phyloP scores from a whole-genome alignment of 2,888 invertebrate species.

The Argyresthia goedartella region DNA sequence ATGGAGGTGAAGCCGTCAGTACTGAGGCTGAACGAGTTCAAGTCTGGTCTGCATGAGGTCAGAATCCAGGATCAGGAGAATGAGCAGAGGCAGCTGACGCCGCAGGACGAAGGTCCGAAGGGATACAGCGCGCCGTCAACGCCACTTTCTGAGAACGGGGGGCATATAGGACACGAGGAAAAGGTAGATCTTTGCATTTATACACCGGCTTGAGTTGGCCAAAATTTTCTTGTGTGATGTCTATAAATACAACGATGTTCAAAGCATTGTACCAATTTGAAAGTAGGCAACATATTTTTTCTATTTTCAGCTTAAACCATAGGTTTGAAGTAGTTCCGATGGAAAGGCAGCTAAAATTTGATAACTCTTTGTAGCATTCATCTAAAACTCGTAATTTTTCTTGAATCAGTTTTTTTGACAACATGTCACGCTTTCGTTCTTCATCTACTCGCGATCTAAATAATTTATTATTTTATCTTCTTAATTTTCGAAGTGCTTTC shows the following conservation, averaged over 20 bases:
- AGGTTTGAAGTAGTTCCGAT: too few relatives aligned
- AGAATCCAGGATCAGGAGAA: slow-evolving; percentile 59
- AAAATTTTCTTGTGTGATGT: too few relatives aligned
- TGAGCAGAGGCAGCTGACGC: slow-evolving; percentile 51
- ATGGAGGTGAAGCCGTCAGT: slow-evolving; percentile 66
- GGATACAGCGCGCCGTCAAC: slow-evolving; percentile 67
- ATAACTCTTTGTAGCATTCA: too few relatives aligned
- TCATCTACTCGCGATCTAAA: neutral
- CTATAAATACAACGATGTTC: too few relatives aligned
- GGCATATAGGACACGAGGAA: slow-evolving; percentile 58
- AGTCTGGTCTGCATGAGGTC: slow-evolving; percentile 56
- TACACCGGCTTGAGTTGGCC: too few relatives aligned
- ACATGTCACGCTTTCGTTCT: too few relatives aligned
- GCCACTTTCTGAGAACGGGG: slow-evolving; percentile 62
- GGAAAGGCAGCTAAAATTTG: too few relatives aligned
- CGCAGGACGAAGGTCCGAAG: slow-evolving; percentile 59
- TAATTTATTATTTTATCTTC: neutral
- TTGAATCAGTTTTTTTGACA: too few relatives aligned
- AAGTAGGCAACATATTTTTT: too few relatives aligned
- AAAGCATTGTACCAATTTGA: too few relatives aligned
- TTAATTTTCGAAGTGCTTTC: neutral
- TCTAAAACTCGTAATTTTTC: too few relatives aligned
- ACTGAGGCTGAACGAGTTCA: slow-evolving; percentile 60
- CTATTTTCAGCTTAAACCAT: too few relatives aligned
- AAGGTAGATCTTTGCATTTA: slow-evolving; percentile 36